Conservation (phyloP, 2,797 vertebrate genomes). For the Gila robusta region DNA sequence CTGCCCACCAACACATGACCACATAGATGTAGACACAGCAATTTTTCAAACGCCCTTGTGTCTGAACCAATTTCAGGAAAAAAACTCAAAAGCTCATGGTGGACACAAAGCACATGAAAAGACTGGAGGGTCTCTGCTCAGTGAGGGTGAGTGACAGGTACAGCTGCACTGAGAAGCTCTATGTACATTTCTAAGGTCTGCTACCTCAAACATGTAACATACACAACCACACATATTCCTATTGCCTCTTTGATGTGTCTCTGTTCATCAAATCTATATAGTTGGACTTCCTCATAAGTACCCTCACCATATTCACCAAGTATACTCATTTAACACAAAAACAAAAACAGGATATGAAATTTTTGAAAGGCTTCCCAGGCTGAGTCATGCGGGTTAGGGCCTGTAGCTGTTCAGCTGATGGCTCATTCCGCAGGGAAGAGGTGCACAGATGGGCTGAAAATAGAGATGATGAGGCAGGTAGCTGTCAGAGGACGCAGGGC, state of each 20-base stretch:
- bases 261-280: constrained; percentile 12
- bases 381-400: constrained; percentile 21
- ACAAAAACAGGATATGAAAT: constrained; percentile 39
- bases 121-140: constrained; percentile 24
- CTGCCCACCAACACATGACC: neutral
- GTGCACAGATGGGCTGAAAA: constrained; percentile 45
- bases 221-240: neutral
- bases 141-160: constrained; percentile 39
- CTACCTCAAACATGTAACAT: constrained; percentile 5
- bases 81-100: constrained; percentile 2
- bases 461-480: constrained; percentile 43
- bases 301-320: neutral
- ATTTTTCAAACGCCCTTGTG: constrained; percentile 16
- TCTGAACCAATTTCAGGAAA: constrained; percentile 24
- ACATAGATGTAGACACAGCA: neutral
- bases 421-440: constrained; percentile 35
- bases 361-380: constrained; percentile 17
- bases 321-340: neutral
- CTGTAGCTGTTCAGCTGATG: constrained; percentile 30
- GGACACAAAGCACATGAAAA: constrained; percentile 40
- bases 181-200: neutral
- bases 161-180: constrained; percentile 42
- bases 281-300: neutral
- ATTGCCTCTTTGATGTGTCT: neutral
- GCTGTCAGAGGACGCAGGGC: constrained; percentile 1